Evolutionary conservation across 1,140 invertebrate genomes (phyloP).

Genomic region (Brachionus plicatilis): DNA sequence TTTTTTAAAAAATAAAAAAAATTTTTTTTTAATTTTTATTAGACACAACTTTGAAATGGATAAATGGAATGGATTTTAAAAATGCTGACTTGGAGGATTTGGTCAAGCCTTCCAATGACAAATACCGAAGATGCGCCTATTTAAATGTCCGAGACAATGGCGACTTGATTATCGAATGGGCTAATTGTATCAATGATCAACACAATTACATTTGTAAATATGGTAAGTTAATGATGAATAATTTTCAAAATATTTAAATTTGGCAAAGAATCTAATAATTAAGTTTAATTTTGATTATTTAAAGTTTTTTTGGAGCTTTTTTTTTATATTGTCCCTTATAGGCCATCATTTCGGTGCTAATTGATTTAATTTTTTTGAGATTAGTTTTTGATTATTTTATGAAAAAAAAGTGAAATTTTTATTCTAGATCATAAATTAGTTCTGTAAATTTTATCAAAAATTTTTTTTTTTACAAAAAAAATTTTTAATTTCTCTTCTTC

Average conservation of each 20-base stretch:
- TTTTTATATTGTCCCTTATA: too few relatives aligned
- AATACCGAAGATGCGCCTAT: conserved; percentile 4
- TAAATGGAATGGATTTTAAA: neutral
- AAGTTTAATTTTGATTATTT: neutral
- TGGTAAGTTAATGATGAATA: neutral
- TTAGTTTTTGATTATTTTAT: too few relatives aligned
- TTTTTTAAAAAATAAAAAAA: neutral
- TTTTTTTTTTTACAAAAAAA: too few relatives aligned
- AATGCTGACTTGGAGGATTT: neutral
- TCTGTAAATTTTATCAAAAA: too few relatives aligned
- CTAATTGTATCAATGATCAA: conserved; percentile 16
- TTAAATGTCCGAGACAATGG: conserved; percentile 26
- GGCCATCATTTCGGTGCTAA: too few relatives aligned
- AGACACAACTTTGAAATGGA: conserved; percentile 21
- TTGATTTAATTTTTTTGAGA: too few relatives aligned
- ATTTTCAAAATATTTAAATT: neutral
- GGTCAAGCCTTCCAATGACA: neutral
- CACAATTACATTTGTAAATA: conserved; percentile 34
- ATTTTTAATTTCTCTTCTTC: too few relatives aligned
- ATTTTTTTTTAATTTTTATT: neutral
- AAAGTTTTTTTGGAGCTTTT: neutral
- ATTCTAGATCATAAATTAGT: too few relatives aligned
- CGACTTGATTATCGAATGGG: conserved; percentile 1
- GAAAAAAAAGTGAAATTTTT: too few relatives aligned
- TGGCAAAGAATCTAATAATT: neutral